Evolutionary conservation across 1,140 invertebrate species (phyloP), one percentile per base, ranked within the genome.

Genomic region (Diploscapter pachys): DNA sequence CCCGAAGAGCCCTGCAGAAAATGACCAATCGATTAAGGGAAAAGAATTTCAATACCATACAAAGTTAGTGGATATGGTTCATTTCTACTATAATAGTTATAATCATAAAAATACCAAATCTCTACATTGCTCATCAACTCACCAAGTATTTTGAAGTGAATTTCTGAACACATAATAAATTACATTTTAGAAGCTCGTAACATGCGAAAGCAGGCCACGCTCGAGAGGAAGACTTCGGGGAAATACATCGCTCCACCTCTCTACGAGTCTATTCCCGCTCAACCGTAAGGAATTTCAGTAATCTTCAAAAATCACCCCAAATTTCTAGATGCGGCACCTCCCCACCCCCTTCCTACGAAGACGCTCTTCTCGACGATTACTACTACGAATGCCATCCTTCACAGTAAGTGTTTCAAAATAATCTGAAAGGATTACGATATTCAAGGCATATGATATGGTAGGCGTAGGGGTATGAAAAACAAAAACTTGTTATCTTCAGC

Each of bases 321-420:
- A 31, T 31, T 31, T 31, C 55, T 52, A 74, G 72, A 49, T 73
- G 64, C 52, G 83, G 83, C 2, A 80, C 72, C 31, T 84, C 83
- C 4, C 83, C 83, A 50, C 83, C 83, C n/a, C 83, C 83, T 4
- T 73, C 79, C n/a, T 84, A 84, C 56, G 82, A 84, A 77, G 83
- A 84, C 13, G 81, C 81, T 13, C 66, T 85, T 4, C 63, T 85
- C 8, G 84, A 84, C 63, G 69, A 83, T n/a, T 80, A 85, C 57
- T 84, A 83, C 75, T 69, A 72, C n/a, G 83, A 84, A 67, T 85
- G 83, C 63, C 57, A 81, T 49, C 79, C 83, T 5, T 49, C 72
- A 31, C 31, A 31, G 31, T 31, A 31, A 31, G 31, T 31, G 1
- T 31, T 31, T 31, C 31, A 31, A 31, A 31, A 31, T 31, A 31